Conservation (phyloP, 2,888 invertebrate species). For the Eilema griseolum region DNA sequence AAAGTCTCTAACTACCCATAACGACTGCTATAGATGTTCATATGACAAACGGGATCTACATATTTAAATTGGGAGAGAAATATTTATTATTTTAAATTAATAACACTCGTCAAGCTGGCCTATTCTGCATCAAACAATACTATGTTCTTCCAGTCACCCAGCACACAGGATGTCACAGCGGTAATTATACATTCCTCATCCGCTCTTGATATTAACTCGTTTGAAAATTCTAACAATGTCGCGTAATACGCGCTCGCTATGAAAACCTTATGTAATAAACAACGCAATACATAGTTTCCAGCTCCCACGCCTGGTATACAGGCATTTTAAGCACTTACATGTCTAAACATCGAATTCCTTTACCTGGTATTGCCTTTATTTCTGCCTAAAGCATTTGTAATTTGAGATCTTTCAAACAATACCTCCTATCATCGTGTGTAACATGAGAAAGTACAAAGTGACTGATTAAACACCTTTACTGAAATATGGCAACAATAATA, state of each 20-base stretch:
- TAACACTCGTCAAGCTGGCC: not conserved
- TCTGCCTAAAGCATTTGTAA: not conserved
- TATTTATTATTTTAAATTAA: no score
- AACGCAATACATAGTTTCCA: slow-evolving; percentile 26
- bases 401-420: not conserved
- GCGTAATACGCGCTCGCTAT: slow-evolving; percentile 67
- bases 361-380: slow-evolving; percentile 11
- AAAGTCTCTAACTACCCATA: no score
- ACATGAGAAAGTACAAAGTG: not conserved
- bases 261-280: slow-evolving; percentile 58
- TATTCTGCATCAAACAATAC: slow-evolving; percentile 35
- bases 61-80: no score
- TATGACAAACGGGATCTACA: no score
- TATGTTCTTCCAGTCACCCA: slow-evolving; percentile 49
- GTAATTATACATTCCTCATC: slow-evolving; percentile 81
- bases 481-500: no score
- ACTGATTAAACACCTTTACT: not conserved
- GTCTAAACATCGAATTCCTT: slow-evolving; percentile 45
- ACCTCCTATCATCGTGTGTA: not conserved
- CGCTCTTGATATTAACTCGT: slow-evolving; percentile 77
- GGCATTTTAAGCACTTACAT: slow-evolving; percentile 46
- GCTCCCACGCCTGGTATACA: slow-evolving; percentile 22
- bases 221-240: slow-evolving; percentile 82
- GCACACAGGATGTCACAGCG: slow-evolving; percentile 69
- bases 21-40: no score